Evolutionary conservation across 1,140 invertebrate species (phyloP).

Genomic region (Nomia melanderi): DNA sequence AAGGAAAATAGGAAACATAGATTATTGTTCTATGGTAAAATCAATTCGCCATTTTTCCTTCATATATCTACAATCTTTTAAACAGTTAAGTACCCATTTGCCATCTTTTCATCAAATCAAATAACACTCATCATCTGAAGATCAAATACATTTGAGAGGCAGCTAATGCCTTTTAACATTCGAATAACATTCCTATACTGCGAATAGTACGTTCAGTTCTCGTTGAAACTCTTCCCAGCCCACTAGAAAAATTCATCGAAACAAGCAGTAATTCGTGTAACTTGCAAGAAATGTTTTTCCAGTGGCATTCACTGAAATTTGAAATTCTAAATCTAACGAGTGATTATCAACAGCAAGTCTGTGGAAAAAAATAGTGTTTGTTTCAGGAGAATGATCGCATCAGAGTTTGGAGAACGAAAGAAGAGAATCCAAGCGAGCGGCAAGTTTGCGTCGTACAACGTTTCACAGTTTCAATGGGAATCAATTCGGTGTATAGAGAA

Average conservation of each 20-base stretch:
- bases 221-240: background rate
- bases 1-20: too few species aligned
- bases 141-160: too few species aligned
- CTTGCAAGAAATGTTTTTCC: too few species aligned
- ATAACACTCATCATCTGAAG: too few species aligned
- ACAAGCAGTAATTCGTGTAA: background rate
- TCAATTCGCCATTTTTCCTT: too few species aligned
- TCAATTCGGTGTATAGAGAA: background rate
- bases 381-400: background rate
- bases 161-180: background rate
- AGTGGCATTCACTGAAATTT: background rate
- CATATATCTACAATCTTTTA: too few species aligned
- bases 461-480: slow-evolving; percentile 7
- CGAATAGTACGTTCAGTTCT: background rate
- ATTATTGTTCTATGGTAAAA: too few species aligned
- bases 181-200: background rate
- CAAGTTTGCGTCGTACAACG: background rate
- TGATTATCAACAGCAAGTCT: background rate
- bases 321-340: background rate
- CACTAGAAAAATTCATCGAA: background rate
- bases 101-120: too few species aligned
- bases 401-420: slow-evolving; percentile 22
- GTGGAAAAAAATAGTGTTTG: background rate
- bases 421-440: slow-evolving; percentile 44
- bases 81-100: too few species aligned